Evolutionary conservation across 2,797 vertebrate species (phyloP).

Genomic region (Acipenser transmontanus): DNA sequence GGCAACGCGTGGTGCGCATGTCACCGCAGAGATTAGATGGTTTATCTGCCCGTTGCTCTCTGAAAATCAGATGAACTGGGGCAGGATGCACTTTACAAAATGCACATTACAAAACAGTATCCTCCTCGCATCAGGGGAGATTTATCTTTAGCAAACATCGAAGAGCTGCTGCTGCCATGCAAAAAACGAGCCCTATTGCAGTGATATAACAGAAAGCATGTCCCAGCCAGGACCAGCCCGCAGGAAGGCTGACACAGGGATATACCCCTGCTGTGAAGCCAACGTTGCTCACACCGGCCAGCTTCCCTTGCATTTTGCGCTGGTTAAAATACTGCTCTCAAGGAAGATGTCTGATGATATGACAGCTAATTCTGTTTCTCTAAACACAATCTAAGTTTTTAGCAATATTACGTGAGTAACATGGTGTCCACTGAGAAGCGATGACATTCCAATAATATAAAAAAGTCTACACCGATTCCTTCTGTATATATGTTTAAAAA

Average conservation of each 20-base stretch:
- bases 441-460: no score
- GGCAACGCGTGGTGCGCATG: constrained; percentile 9
- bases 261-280: background rate
- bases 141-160: background rate
- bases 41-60: background rate
- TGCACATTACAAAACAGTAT: constrained; percentile 9
- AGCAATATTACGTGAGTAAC: no score
- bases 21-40: constrained; percentile 3
- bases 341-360: no score
- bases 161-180: background rate
- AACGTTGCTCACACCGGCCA: background rate
- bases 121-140: constrained; percentile 6
- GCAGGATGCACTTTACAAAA: constrained; percentile 11
- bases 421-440: no score
- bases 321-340: no score
- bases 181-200: background rate
- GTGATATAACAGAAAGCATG: background rate
- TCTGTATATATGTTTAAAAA: no score
- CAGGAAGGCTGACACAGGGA: background rate
- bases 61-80: constrained; percentile 10
- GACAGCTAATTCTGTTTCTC: no score
- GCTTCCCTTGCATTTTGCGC: background rate
- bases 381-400: no score
- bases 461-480: no score
- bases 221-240: no score